Evolutionary conservation across 2,888 invertebrate genomes (phyloP), one percentile per base, ranked within the genome.

Genomic region (Machimus rusticus): DNA sequence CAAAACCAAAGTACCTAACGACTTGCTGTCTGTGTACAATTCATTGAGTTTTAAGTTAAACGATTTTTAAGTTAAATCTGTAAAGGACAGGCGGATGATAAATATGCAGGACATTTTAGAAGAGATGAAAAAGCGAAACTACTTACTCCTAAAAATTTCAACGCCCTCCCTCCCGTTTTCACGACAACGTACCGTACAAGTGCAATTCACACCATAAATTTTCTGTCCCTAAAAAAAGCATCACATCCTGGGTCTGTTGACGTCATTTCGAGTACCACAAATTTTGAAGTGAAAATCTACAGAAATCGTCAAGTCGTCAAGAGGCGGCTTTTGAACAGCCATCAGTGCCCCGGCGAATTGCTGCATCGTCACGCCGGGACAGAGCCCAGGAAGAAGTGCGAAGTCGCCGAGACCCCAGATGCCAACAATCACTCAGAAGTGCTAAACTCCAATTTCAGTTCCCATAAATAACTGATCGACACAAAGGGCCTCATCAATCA

Each of bases 361-460:
- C 5, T 51, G 51, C 51, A 51, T 5, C n/a, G 51, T 51, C 51
- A 51, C 6, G 2, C 51, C n/a, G 4, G 51, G 3, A 5, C 51
- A 6, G 51, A 2, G 51, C n/a, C 51, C 5, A 51, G 39, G 12
- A 39, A 9, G n/a, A 19, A 51, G 51, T 51, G 8, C n/a, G 19
- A 51, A 51, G 51, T 51, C 51, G 51, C 16, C 16, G 51, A 9
- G 34, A 51, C 81, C 81, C 51, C 81, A 81, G 81, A 81, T 81
- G 81, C 81, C 31, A 55, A 81, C 81, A 81, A 81, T 81, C 81
- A 81, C 81, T 81, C 28, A 39, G 34, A 51, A 43, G 81, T 81
- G 81, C 31, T 81, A 81, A 81, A 81, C 55, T 81, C 81, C 81
- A 81, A 81, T 81, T 81, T 81, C 81, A n/a, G 55, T 81, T 81